Evolutionary conservation across 2,888 invertebrate species (phyloP).

Genomic region (Euzetes globulus): DNA sequence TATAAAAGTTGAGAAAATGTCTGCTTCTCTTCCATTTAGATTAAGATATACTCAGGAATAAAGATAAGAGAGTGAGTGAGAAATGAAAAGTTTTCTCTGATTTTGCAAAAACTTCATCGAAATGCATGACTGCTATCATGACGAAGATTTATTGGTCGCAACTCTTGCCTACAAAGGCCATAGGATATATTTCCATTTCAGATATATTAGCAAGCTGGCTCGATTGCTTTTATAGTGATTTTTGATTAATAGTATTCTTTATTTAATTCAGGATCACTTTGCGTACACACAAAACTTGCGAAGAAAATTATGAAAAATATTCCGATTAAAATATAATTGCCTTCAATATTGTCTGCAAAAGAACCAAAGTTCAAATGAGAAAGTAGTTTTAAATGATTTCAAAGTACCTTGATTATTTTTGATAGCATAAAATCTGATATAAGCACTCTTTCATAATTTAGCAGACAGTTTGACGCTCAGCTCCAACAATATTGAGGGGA

Average conservation of each 20-base stretch:
- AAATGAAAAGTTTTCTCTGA: background rate
- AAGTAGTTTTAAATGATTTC: background rate
- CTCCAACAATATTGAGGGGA: too few species aligned
- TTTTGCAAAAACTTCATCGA: background rate
- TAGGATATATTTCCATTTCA: background rate
- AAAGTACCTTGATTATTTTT: too few species aligned
- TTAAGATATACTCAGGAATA: background rate
- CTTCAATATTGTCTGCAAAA: too few species aligned
- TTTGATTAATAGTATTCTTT: too few species aligned
- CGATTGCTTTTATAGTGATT: too few species aligned
- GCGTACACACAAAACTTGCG: too few species aligned
- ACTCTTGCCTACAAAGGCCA: background rate
- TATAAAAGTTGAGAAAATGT: background rate
- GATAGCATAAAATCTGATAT: too few species aligned
- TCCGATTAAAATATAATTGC: too few species aligned
- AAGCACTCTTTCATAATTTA: background rate
- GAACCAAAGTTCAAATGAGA: background rate
- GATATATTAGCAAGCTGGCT: too few species aligned
- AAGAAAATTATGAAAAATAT: too few species aligned
- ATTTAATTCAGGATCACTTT: too few species aligned
- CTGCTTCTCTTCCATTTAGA: background rate
- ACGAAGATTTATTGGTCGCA: constrained; percentile 3
- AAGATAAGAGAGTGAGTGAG: background rate
- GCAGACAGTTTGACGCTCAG: constrained; percentile 3
- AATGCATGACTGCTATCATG: background rate